These are phyloP conservation scores for Redunca redunca DNA, from an alignment of 2,113 vertebrate genomes.

Conservation along the genomic window DNA sequence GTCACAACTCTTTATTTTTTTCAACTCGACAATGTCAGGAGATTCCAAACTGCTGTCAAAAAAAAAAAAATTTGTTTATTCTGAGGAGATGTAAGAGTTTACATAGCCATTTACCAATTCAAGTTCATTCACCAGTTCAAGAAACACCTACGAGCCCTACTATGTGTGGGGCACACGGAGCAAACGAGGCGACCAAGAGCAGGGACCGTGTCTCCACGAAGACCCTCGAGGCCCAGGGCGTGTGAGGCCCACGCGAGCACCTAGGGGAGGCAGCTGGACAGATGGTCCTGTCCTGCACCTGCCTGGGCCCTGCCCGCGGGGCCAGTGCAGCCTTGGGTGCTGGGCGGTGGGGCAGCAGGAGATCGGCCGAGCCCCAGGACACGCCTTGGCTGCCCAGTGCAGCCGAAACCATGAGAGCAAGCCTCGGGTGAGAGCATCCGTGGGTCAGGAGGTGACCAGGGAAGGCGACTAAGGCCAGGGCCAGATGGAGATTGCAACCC, in stretches of 20 bases:
- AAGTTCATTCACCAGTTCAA: background rate
- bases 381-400: rapidly evolving
- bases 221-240: rapidly evolving
- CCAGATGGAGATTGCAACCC: too few relatives aligned
- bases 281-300: background rate
- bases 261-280: rapidly evolving
- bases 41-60: background rate
- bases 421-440: rapidly evolving
- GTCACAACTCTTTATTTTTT: background rate
- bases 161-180: rapidly evolving
- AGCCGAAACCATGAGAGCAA: too few relatives aligned
- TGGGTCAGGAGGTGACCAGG: background rate
- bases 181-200: rapidly evolving
- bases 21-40: background rate
- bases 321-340: background rate
- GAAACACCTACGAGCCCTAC: background rate
- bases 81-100: too few relatives aligned
- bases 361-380: rapidly evolving
- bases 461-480: background rate
- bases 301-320: rapidly evolving
- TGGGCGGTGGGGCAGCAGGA: background rate
- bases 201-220: rapidly evolving
- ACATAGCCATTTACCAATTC: background rate
- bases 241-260: rapidly evolving
- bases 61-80: background rate